phyloP scores from a whole-genome alignment of 1,140 invertebrate genomes.

The Drosophila sp. region DNA sequence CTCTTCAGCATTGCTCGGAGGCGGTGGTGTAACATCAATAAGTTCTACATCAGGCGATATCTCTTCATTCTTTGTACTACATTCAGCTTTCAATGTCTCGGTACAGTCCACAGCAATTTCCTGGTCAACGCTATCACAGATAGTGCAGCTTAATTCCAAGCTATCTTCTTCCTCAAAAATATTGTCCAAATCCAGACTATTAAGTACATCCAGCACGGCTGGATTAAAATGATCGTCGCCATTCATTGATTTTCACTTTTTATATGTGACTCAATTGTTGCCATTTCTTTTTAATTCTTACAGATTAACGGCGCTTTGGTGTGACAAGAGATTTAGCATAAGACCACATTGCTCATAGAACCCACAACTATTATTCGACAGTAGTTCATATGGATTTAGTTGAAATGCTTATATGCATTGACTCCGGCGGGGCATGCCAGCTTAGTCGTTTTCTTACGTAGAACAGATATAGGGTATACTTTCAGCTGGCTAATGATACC shows the following conservation, averaged over 20 bases:
- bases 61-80: no score
- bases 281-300: not conserved
- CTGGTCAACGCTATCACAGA: no score
- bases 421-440: conserved; percentile 10
- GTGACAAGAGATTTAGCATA: conserved; percentile 27
- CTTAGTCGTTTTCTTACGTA: conserved; percentile 17
- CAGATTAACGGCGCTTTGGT: no score
- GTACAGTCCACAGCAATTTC: no score
- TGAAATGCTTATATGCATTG: conserved; percentile 20
- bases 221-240: not conserved
- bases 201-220: not conserved
- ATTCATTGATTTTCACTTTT: not conserved
- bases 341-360: conserved; percentile 22
- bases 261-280: not conserved
- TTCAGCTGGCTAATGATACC: conserved; percentile 2
- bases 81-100: no score
- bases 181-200: not conserved
- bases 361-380: conserved; percentile 22
- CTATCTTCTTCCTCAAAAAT: not conserved
- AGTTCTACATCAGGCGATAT: no score
- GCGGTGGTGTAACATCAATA: no score
- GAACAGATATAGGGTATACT: conserved; percentile 39
- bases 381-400: conserved; percentile 14
- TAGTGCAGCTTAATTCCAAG: not conserved
- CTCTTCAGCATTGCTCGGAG: no score